A percentile compares a stretch with the other conserved stretches of the same genome.
phyloP scores from a whole-genome alignment of 2,113 vertebrate species.

The Numenius arquata region DNA sequence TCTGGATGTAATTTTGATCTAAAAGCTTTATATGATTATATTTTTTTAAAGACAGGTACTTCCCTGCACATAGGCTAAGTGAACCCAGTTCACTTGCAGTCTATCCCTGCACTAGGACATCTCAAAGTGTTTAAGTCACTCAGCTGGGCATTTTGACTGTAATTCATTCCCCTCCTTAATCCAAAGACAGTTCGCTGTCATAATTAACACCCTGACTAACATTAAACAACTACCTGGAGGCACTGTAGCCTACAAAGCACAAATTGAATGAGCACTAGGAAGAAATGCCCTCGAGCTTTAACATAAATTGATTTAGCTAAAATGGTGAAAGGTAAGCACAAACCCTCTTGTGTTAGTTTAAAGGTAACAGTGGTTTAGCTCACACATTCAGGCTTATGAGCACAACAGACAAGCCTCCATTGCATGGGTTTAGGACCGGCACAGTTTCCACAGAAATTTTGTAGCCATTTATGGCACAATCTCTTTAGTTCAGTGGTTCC shows the following conservation, averaged over 20 bases:
- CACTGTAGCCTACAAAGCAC: background rate
- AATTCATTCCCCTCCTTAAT: background rate
- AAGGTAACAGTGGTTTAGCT: background rate
- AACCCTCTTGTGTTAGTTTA: background rate
- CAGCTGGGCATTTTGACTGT: background rate
- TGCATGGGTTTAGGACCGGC: background rate
- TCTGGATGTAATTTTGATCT: background rate
- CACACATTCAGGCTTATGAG: background rate
- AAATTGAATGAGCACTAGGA: background rate
- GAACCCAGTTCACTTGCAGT: background rate
- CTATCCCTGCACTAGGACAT: background rate
- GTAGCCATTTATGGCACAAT: background rate
- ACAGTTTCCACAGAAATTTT: background rate
- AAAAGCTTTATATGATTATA: background rate
- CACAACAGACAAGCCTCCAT: background rate
- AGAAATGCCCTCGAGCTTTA: conserved; percentile 10
- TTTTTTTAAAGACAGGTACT: background rate
- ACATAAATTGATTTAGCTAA: conserved; percentile 2
- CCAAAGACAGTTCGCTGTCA: background rate
- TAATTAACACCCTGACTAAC: conserved; percentile 38
- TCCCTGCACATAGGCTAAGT: background rate
- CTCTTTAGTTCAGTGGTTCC: background rate
- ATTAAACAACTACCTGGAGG: conserved; percentile 19
- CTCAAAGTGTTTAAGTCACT: background rate
- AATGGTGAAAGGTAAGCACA: background rate